Evolutionary conservation across 2,888 invertebrate species (phyloP).

Genomic region (Metallyticus violacea): DNA sequence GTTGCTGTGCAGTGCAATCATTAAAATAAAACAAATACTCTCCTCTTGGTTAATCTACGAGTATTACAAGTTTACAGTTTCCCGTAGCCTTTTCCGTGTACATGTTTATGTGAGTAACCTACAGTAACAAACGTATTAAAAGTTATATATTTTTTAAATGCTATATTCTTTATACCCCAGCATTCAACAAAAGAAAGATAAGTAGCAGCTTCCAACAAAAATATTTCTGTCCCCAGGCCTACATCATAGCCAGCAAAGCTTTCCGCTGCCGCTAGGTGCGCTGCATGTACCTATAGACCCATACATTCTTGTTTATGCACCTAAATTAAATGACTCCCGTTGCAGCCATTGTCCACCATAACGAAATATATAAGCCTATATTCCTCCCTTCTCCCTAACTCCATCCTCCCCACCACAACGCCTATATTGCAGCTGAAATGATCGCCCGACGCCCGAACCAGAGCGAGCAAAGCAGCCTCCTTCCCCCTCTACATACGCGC

Average conservation of each 20-base stretch:
- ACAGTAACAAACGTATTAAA: no score
- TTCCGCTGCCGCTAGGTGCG: not conserved
- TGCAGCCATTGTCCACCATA: slow-evolving; percentile 18
- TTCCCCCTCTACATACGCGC: not conserved
- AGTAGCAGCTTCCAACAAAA: not conserved
- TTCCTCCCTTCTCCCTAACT: not conserved
- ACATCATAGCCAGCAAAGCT: not conserved
- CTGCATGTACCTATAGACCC: not conserved
- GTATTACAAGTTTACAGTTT: no score
- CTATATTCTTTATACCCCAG: no score
- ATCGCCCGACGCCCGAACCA: not conserved
- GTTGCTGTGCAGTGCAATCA: no score
- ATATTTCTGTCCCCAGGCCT: not conserved
- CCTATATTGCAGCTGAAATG: slow-evolving; percentile 1
- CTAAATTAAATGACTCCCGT: slow-evolving; percentile 21
- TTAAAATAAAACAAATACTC: no score
- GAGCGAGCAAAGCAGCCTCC: not conserved
- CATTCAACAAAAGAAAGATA: no score
- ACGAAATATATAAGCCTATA: slow-evolving; percentile 3
- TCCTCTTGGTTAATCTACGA: no score
- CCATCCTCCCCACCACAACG: not conserved
- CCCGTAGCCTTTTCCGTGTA: no score
- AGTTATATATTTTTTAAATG: no score
- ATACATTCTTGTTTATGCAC: not conserved
- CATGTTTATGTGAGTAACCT: no score